Base-by-base conservation (phyloP, 1,140 invertebrate genomes). In the Acyrthosiphon pisum region DNA sequence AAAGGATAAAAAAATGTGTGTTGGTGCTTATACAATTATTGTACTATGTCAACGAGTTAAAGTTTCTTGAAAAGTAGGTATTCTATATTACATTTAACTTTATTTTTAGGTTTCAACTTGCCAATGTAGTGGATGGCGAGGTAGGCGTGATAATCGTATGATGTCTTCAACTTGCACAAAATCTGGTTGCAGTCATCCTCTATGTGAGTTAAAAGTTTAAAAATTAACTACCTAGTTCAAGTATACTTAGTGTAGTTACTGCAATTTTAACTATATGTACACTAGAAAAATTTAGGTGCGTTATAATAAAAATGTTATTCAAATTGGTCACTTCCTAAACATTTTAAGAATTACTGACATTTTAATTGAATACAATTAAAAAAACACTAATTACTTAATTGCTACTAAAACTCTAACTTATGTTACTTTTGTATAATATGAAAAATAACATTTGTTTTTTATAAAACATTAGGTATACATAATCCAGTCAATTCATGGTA, bases 151-250 rank as follows among this genome's bases (percentile, higher is more conserved):
- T 41, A 83, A 93, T 50, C 46, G 35, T 93, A 9, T 35, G 11
- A 86, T 93, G 81, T 41, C 22, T 84, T 93, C 91, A 41, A 35
- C n/a, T 56, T 93, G 91, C 26, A 86, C 26, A 0, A 93, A 86
- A 93, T 20, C 81, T 30, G 44, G 26, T 18, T 93, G 91, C 44
- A 44, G 14, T 56, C 91, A 93, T 86, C 23, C 91, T 41, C 26
- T 93, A n/a, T 93, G 91, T 93, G n/a, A 53, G 81, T 84, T 84
- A 53, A 11, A 37, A 50, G 18, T 50, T 83, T 44, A n/a, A 48
- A 22, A 37, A 1, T 26, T 60, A 30, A 56, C 18, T 41, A 41
- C 41, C 41, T 68, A 41, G 14, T n/a, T 68, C 30, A 30, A 89
- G 20, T 37, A 6, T 37, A 20, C 14, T 88, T 30, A 11, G 60